Evolutionary conservation across 2,888 invertebrate genomes (phyloP), one percentile per base, ranked within the genome.

Genomic region (Pseudolycoriella hygida): DNA sequence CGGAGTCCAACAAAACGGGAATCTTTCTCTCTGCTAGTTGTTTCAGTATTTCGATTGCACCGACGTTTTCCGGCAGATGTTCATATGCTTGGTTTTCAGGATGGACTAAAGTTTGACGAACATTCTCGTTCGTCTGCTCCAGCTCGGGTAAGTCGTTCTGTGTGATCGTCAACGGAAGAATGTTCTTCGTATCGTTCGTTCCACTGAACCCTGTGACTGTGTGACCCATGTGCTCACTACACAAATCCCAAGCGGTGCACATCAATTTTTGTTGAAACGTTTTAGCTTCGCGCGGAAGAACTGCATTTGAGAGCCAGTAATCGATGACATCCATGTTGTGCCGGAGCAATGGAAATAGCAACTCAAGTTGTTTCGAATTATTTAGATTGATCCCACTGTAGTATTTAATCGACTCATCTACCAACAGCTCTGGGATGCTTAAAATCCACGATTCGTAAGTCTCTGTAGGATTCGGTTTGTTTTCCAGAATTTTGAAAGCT

Each of bases 211-310:
- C 43, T 15, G 43, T 43, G 2, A 43, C 38, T 6, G 5, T 2
- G 19, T 43, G n/a, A 15, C 18, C 3, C 37, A 43, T 19, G 15
- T 37, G 37, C 3, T 43, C 43, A 11, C 20, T 38, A 14, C 37
- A 43, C 15, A 43, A 38, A 14, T 43, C 43, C 43, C 43, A 43
- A 15, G 38, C 43, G 12, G 43, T 38, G 20, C 43, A 43, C 20
- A 37, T 43, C 4, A 37, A n/a, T 15, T 43, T 43, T 2, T 37
- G 12, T 6, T 43, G 34, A 20, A 43, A 43, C 20, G 20, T 38
- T 38, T 43, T 37, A 10, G 43, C 43, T 37, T 43, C 43, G 3
- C 20, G 19, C 2, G 38, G 43, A 43, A 20, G 34, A 20, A 43
- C 43, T n/a, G 19, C 34, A 2, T 19, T 18, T 15, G 43, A 43